Percentiles rank a stretch among this genome's conserved stretches.
Conservation (phyloP, 2,797 vertebrate species). For the Myotis daubentonii region DNA sequence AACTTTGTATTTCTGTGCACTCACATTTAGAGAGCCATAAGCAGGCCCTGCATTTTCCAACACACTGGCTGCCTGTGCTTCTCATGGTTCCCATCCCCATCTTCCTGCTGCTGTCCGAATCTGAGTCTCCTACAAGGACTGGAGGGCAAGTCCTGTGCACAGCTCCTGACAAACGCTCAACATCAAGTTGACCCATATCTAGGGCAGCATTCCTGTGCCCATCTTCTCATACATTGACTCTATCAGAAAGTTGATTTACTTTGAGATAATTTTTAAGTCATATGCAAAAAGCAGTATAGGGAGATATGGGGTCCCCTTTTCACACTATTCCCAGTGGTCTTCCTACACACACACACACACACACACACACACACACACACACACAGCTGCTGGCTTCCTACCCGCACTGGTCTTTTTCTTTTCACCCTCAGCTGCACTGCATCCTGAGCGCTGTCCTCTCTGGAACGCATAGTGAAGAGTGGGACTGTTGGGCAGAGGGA, state of each 20-base stretch:
- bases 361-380: not conserved
- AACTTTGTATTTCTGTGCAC: not conserved
- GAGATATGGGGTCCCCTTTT: not conserved
- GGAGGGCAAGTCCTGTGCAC: not conserved
- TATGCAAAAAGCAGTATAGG: not conserved
- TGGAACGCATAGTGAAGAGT: not conserved
- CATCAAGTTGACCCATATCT: not conserved
- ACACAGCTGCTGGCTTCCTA: not conserved
- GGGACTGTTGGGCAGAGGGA: not conserved
- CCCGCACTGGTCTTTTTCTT: not conserved
- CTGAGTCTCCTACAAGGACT: not conserved
- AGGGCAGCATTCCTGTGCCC: not conserved
- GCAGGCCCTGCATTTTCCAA: not conserved
- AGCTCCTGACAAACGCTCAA: not conserved
- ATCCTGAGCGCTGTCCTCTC: not conserved
- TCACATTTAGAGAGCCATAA: not conserved
- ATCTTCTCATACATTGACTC: not conserved
- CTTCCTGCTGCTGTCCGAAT: not conserved
- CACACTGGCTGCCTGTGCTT: accelerated
- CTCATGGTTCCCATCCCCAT: not conserved
- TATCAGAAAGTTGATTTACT: not conserved
- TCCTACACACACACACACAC: not conserved
- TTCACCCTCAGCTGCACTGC: not conserved
- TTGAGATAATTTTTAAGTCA: not conserved
- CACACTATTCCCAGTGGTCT: not conserved